A percentile compares a stretch with the other conserved stretches of the same genome.
Conservation (phyloP, 2,888 invertebrate species). For the Parnassius smintheus region DNA sequence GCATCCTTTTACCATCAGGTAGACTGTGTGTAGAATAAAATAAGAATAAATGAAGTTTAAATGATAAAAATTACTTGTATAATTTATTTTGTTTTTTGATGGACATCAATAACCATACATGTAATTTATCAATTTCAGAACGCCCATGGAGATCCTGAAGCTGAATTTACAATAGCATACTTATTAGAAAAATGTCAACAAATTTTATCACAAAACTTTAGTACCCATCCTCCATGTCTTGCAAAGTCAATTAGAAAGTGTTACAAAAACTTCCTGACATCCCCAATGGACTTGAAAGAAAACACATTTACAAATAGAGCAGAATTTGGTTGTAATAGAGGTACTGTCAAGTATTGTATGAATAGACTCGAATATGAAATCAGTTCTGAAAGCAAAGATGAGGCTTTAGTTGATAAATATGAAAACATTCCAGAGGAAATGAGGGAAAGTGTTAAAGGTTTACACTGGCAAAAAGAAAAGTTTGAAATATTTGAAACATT, state of each 20-base stretch:
- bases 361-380: slow-evolving; percentile 66
- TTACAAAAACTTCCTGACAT: slow-evolving; percentile 60
- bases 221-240: slow-evolving; percentile 63
- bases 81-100: no score
- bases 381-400: slow-evolving; percentile 53
- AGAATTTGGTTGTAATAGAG: slow-evolving; percentile 53
- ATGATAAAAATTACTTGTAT: no score
- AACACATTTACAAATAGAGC: slow-evolving; percentile 61
- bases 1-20: no score
- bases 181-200: slow-evolving; percentile 63
- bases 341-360: slow-evolving; percentile 66
- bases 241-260: slow-evolving; percentile 51
- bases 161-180: slow-evolving; percentile 46
- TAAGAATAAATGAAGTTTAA: no score
- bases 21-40: no score
- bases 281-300: slow-evolving; percentile 54
- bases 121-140: slow-evolving; percentile 55
- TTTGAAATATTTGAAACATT: slow-evolving; percentile 67
- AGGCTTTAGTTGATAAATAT: slow-evolving; percentile 53
- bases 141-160: slow-evolving; percentile 60
- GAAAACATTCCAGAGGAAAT: slow-evolving; percentile 60
- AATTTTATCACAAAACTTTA: slow-evolving; percentile 57
- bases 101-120: no score
- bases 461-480: slow-evolving; percentile 68
- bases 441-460: slow-evolving; percentile 55